Conservation (phyloP, 2,888 invertebrate genomes). For the Choreutis nemorana region DNA sequence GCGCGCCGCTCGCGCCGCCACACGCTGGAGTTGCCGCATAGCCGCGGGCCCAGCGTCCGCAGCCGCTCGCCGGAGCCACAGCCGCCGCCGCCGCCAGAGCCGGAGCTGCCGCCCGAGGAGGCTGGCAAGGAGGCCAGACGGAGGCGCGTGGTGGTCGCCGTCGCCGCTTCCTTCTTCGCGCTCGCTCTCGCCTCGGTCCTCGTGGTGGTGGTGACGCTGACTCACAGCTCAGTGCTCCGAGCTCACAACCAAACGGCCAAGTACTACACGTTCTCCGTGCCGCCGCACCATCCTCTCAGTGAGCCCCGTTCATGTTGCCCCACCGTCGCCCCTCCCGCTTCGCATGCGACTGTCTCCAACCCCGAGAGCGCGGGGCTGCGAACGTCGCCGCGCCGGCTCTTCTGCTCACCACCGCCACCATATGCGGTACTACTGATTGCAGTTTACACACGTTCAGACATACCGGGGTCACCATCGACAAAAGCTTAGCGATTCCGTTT, state of each 20-base stretch:
- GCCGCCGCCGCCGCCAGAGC: slow-evolving; percentile 37
- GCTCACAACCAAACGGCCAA: slow-evolving; percentile 71
- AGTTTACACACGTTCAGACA: slow-evolving; percentile 26
- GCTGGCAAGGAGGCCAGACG: slow-evolving; percentile 72
- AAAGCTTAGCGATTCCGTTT: slow-evolving; percentile 21
- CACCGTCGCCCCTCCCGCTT: slow-evolving; percentile 66
- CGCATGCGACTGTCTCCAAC: slow-evolving; percentile 66
- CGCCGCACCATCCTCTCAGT: slow-evolving; percentile 68
- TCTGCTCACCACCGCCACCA: slow-evolving; percentile 35
- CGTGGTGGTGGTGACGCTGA: slow-evolving; percentile 80
- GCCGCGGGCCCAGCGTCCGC: slow-evolving; percentile 53
- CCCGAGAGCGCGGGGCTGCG: slow-evolving; percentile 62
- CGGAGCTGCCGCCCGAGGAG: slow-evolving; percentile 56
- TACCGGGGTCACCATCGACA: slow-evolving; percentile 22
- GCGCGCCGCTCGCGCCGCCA: slow-evolving; percentile 53
- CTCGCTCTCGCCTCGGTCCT: slow-evolving; percentile 76
- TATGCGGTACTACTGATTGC: slow-evolving; percentile 46
- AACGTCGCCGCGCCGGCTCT: slow-evolving; percentile 46
- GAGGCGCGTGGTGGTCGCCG: slow-evolving; percentile 74
- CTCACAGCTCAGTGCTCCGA: slow-evolving; percentile 72
- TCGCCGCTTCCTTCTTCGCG: slow-evolving; percentile 77
- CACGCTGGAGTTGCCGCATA: slow-evolving; percentile 49
- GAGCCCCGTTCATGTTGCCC: slow-evolving; percentile 68
- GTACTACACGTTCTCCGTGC: slow-evolving; percentile 71
- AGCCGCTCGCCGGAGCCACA: slow-evolving; percentile 52